A percentile compares a stretch with the other conserved stretches of the same genome.
Evolutionary conservation across 1,140 invertebrate genomes (phyloP).

Genomic region (Drosophila sulfurigaster): DNA sequence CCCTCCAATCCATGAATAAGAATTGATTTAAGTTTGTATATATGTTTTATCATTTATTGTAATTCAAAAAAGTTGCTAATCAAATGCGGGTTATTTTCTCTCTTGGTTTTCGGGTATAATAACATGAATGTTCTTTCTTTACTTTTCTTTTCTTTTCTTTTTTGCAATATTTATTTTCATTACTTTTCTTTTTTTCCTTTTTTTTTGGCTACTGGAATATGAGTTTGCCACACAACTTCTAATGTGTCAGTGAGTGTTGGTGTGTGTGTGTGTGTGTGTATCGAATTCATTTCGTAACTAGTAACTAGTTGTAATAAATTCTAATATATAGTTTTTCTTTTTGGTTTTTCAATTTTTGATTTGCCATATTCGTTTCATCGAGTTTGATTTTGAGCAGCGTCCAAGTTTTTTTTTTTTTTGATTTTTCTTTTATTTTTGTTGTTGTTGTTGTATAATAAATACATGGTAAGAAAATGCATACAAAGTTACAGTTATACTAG

Average conservation of each 20-base stretch:
- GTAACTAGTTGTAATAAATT: conserved; percentile 48
- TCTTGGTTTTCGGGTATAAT: conserved; percentile 31
- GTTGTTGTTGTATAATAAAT: conserved; percentile 67
- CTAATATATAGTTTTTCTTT: conserved; percentile 31
- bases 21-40: conserved; percentile 9
- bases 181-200: conserved; percentile 3
- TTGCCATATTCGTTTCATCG: conserved; percentile 40
- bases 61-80: conserved; percentile 41
- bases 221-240: conserved; percentile 30
- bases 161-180: not conserved
- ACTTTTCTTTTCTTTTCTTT: conserved; percentile 3
- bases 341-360: conserved; percentile 36
- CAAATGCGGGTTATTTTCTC: conserved; percentile 22
- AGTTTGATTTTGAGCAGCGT: conserved; percentile 49
- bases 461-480: conserved; percentile 78
- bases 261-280: not conserved
- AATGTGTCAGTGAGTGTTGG: not conserved
- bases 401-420: conserved; percentile 21
- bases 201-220: conserved; percentile 46
- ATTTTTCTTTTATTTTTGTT: not conserved
- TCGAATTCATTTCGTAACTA: conserved; percentile 34
- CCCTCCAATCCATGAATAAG: no score
- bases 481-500: conserved; percentile 79
- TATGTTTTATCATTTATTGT: conserved; percentile 36
- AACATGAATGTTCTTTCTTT: conserved; percentile 30